Evolutionary conservation across 2,797 vertebrate genomes (phyloP).

Genomic region (Cryptoprocta ferox): DNA sequence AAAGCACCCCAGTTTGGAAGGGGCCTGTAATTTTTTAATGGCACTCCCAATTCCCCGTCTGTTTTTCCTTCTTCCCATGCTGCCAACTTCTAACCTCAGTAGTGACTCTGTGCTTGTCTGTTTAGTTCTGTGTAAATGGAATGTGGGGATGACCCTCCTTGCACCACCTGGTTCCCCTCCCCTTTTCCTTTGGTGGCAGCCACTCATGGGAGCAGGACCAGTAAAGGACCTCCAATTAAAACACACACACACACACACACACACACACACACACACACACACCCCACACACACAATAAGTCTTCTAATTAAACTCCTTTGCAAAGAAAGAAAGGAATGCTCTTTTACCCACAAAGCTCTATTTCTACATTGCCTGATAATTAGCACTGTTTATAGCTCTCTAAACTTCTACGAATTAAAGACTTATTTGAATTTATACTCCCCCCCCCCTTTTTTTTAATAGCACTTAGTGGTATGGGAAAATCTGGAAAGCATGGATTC

Average conservation of each 20-base stretch:
- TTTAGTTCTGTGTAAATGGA: not conserved
- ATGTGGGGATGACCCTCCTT: not conserved
- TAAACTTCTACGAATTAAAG: conserved; percentile 35
- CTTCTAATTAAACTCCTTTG: conserved; percentile 24
- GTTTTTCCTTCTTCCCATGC: not conserved
- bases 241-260: not conserved
- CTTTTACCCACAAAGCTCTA: not conserved
- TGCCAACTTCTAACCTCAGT: not conserved
- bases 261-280: not conserved
- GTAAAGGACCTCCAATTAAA: not conserved
- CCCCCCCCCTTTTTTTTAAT: not conserved
- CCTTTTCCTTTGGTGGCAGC: not conserved
- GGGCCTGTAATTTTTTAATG: not conserved
- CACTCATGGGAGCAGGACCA: not conserved
- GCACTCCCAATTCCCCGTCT: not conserved
- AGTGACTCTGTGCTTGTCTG: not conserved
- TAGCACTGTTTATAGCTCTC: not conserved
- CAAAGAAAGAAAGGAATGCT: not conserved
- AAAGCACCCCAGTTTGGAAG: not conserved
- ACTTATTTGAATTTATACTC: conserved; percentile 47
- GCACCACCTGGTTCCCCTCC: not conserved
- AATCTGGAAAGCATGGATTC: not conserved
- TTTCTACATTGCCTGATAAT: conserved; percentile 34
- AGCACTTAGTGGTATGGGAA: not conserved
- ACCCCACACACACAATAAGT: not conserved